Conservation (phyloP, 2,888 invertebrate species). For the Disparrhopalites patrizii region DNA sequence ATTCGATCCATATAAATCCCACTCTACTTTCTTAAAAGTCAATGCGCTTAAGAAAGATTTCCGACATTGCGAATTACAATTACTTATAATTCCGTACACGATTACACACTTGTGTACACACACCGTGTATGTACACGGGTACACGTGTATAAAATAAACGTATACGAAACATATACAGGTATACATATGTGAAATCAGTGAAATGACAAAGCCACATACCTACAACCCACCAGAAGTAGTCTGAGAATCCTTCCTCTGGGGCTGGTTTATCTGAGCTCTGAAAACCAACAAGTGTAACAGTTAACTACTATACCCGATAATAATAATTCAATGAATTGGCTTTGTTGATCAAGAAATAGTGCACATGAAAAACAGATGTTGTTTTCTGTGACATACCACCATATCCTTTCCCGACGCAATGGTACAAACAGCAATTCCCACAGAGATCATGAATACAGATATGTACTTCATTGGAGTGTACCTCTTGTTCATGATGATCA, state of each 20-base stretch:
- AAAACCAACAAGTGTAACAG: slow-evolving; percentile 11
- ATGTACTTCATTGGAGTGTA: slow-evolving; percentile 81
- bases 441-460: slow-evolving; percentile 86
- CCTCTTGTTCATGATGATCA: slow-evolving; percentile 76
- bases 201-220: no score
- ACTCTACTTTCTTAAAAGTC: neutral
- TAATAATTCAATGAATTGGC: no score
- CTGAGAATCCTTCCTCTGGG: slow-evolving; percentile 48
- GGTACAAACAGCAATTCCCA: slow-evolving; percentile 89
- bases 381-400: slow-evolving; percentile 35
- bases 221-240: slow-evolving; percentile 62
- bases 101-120: no score
- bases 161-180: no score
- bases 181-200: no score
- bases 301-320: no score
- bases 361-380: no score
- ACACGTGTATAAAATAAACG: no score
- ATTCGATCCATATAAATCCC: neutral
- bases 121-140: no score
- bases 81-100: no score
- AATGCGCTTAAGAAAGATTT: neutral
- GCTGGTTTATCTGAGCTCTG: slow-evolving; percentile 30
- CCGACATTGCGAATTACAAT: neutral
- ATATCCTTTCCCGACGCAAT: slow-evolving; percentile 75
- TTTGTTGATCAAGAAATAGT: no score